Percentiles rank a stretch among this genome's conserved stretches.
Conservation (phyloP, 1,140 invertebrate genomes). For the Nasonia giraulti region DNA sequence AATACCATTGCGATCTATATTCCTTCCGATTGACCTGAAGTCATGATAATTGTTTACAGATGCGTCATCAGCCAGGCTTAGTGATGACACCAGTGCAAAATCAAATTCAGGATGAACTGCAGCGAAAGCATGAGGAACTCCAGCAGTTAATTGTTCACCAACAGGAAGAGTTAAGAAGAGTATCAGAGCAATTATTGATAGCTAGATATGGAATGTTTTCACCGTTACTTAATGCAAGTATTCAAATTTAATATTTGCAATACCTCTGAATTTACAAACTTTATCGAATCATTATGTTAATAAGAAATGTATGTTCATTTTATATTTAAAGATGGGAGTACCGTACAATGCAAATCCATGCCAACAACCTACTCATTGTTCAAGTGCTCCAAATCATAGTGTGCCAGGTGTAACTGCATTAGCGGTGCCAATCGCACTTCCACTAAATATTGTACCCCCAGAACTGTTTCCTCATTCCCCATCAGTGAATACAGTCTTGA, state of each 20-base stretch:
- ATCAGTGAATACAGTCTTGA: conserved; percentile 56
- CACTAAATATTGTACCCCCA: conserved; percentile 66
- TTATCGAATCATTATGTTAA: too few species aligned
- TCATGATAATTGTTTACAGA: conserved; percentile 51
- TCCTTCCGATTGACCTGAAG: background rate
- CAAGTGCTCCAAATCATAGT: conserved; percentile 56
- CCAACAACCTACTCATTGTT: conserved; percentile 59
- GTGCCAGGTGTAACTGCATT: conserved; percentile 64
- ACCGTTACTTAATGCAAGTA: conserved; percentile 78
- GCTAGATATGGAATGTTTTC: conserved; percentile 86
- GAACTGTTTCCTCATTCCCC: conserved; percentile 66
- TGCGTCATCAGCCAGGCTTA: conserved; percentile 74
- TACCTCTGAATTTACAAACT: too few species aligned
- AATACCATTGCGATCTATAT: background rate
- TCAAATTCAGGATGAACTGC: conserved; percentile 83
- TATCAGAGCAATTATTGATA: conserved; percentile 90
- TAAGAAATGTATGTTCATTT: background rate
- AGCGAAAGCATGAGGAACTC: conserved; percentile 88
- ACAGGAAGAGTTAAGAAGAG: conserved; percentile 87
- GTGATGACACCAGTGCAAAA: conserved; percentile 79
- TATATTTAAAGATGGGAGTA: conserved; percentile 61
- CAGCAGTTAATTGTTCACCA: conserved; percentile 89
- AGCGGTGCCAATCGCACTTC: conserved; percentile 65
- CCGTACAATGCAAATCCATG: conserved; percentile 67
- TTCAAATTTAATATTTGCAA: background rate